These are phyloP conservation scores for Ischnura elegans DNA, from an alignment of 2,888 invertebrate species.

Conservation along the genomic window DNA sequence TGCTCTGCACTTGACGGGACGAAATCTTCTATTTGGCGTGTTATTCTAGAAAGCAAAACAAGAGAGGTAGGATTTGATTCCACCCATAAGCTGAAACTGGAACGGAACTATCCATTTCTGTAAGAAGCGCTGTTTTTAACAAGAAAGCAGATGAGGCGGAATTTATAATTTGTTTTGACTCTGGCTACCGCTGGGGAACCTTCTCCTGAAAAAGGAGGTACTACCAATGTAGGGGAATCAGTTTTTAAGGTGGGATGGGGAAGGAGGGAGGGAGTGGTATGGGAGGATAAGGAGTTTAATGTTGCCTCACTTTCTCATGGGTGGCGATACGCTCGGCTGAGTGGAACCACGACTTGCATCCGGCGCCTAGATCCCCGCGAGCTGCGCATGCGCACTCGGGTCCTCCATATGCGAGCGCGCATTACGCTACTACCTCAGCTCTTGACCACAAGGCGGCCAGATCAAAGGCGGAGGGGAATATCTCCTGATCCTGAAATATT, in stretches of 20 bases:
- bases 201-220: too few relatives aligned
- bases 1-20: too few relatives aligned
- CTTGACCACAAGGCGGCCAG: background rate
- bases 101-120: too few relatives aligned
- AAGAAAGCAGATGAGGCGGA: too few relatives aligned
- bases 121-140: too few relatives aligned
- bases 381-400: conserved; percentile 27
- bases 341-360: conserved; percentile 67
- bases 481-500: background rate
- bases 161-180: too few relatives aligned
- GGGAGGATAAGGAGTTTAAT: conserved; percentile 16
- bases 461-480: background rate
- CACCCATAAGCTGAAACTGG: too few relatives aligned
- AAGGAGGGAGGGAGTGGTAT: background rate
- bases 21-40: too few relatives aligned
- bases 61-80: too few relatives aligned
- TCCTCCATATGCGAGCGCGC: background rate
- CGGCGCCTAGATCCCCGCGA: conserved; percentile 55
- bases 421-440: background rate
- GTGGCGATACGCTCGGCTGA: conserved; percentile 65
- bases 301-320: conserved; percentile 66
- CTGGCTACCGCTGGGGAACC: too few relatives aligned
- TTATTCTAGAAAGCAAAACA: too few relatives aligned
- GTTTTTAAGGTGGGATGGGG: background rate
- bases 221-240: too few relatives aligned